Base-by-base conservation (phyloP, 2,113 vertebrate species). In the Notechis scutatus region DNA sequence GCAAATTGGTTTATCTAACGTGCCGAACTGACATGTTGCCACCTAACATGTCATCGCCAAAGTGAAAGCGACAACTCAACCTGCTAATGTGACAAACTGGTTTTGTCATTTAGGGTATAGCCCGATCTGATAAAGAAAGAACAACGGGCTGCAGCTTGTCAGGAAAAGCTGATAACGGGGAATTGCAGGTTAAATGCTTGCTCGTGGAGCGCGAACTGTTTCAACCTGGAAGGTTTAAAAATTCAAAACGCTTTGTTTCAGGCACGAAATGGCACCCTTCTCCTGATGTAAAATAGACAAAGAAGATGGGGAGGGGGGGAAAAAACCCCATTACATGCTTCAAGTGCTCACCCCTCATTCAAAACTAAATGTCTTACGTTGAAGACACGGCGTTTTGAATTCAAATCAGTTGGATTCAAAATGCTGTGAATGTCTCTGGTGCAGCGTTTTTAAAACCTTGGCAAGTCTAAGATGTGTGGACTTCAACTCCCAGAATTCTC, bases 151-250 rank as follows among this genome's bases (percentile, higher is more conserved):
- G 74, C 55, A 23, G 50, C 42, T 95, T 95, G 94, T 95, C 93
- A 96, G 95, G 47, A 95, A 95, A 94, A 94, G 85, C 90, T 55
- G 45, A 92, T 47, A 18, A 91, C 5, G 14, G 64, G 14, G 29
- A 69, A 74, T 34, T 74, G 12, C 69, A 18, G 5, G 20, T 34
- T 3, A 59, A 34, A 20, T 20, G n/a, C 69, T 74, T 8, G n/a
- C n/a, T 39, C n/a, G 20, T 7, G 6, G n/a, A 39, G 5, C 20
- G 15, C 2, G n/a, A 74, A 39, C n/a, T 7, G 69, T 74, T 39
- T 74, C 69, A 39, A 74, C n/a, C 15, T 39, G n/a, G 34, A 74
- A n/a, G 15, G 15, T 39, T 74, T 74, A 7, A 74, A 39, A 39
- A 74, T 74, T 74, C 69, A 74, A 74, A 74, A 74, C 2, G 2